Evolutionary conservation across 2,797 vertebrate genomes (phyloP).

Genomic region (Premnoplex brunnescens): DNA sequence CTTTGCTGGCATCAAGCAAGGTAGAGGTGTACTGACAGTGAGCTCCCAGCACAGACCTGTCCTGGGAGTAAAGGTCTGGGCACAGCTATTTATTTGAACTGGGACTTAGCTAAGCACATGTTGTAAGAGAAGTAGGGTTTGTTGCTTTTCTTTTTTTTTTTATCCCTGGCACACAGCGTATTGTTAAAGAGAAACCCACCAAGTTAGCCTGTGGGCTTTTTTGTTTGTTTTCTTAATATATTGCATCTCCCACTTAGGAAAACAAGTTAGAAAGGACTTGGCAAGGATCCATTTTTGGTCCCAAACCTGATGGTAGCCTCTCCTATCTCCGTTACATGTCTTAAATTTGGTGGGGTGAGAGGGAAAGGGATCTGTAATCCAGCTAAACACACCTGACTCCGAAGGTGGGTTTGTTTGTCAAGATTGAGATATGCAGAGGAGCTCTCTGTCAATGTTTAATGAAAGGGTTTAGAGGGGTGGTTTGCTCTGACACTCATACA

Average conservation of each 20-base stretch:
- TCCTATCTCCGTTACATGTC: background rate
- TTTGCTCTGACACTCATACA: constrained; percentile 5
- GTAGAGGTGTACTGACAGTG: background rate
- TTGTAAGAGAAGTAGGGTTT: background rate
- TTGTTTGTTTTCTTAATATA: background rate
- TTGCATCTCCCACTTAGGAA: background rate
- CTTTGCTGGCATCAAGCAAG: background rate
- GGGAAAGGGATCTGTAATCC: background rate
- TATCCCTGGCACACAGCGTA: rapidly evolving
- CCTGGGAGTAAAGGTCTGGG: background rate
- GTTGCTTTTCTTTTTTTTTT: background rate
- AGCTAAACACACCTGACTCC: background rate
- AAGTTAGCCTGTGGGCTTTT: background rate
- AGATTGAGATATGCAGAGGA: background rate
- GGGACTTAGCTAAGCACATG: background rate
- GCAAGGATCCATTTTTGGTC: background rate
- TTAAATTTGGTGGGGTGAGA: background rate
- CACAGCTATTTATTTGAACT: constrained; percentile 18
- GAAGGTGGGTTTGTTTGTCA: background rate
- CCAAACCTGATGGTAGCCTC: background rate
- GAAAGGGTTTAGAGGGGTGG: background rate
- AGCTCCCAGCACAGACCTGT: background rate
- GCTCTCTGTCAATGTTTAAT: constrained; percentile 67
- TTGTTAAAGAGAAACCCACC: background rate
- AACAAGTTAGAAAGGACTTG: background rate